Conservation (phyloP, 2,113 vertebrate genomes). For the Mesembrinibis cayennensis region DNA sequence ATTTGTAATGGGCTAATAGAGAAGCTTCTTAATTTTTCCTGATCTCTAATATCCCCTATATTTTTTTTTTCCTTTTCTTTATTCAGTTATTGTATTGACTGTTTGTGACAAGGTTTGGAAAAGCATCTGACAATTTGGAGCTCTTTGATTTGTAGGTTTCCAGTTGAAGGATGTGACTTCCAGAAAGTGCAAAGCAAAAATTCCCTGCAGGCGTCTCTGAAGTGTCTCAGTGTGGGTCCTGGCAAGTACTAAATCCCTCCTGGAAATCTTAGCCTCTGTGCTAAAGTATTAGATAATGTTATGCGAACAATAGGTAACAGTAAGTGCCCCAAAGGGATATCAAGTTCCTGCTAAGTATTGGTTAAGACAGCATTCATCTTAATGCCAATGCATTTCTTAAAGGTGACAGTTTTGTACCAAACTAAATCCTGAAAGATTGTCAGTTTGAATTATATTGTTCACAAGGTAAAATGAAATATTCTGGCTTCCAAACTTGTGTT, state of each 20-base stretch:
- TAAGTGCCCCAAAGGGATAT: conserved; percentile 48
- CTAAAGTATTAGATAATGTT: conserved; percentile 29
- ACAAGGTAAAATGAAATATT: conserved; percentile 3
- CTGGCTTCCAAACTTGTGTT: conserved; percentile 23
- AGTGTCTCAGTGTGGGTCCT: background rate
- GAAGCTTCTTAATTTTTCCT: background rate
- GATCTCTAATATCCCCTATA: background rate
- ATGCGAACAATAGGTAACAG: conserved; percentile 4
- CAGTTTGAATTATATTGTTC: conserved; percentile 26
- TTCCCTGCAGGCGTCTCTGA: background rate
- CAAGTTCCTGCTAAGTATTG: conserved; percentile 9
- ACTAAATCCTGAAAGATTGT: conserved; percentile 45
- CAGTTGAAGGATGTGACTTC: background rate
- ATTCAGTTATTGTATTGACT: background rate
- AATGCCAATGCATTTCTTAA: conserved; percentile 41
- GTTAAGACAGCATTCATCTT: conserved; percentile 59
- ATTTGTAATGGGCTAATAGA: background rate
- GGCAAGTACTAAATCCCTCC: background rate
- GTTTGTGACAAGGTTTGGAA: background rate
- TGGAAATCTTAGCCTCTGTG: background rate
- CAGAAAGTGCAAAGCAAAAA: background rate
- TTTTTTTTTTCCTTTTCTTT: background rate
- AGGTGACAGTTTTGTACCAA: background rate
- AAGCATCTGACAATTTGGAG: background rate
- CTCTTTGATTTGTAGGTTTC: background rate